Evolutionary conservation across 2,113 vertebrate species (phyloP), one percentile per base, ranked within the genome.

Genomic region (Saguinus midas): DNA sequence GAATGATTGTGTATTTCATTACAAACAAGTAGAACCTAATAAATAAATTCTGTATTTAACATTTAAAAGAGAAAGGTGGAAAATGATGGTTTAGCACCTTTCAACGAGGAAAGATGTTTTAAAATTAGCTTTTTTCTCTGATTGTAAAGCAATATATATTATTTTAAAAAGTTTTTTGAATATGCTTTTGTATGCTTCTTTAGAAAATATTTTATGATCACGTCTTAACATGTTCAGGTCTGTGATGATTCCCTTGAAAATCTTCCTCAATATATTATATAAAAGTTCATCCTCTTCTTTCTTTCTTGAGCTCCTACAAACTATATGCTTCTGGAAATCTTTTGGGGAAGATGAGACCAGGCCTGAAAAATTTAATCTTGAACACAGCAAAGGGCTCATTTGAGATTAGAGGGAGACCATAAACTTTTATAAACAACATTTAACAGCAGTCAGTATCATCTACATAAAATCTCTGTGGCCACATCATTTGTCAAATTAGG

Each of bases 161-260:
- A 73, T 68, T 76, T 50, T 3, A 92, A 95, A 87, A 45, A 17
- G 61, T 9, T 8, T 93, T 97, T 92, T 80, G 35, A 81, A 73
- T 50, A 37, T n/a, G 16, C 83, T 79, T 76, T 87, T 92, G 94
- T 86, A 43, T 8, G 23, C 84, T 97, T 95, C 78, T 97, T 94
- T 92, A 37, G 90, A 90, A 55, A 97, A 80, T 87, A 43, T 70
- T 84, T 61, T 90, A 76, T 89, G 73, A 86, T 82, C 1, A 57
- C 16, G 57, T 95, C 55, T 64, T 72, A 66, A 90, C 68, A 50
- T 29, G 57, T 78, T 43, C 5, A 21, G 35, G 29, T 35, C 45
- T 96, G 20, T 40, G 55, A 32, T 14, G 95, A 5, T 14, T 75
- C 9, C 4, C 93, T 93, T 92, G 91, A 97, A 95, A 84, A 68